A percentile compares a stretch with the other conserved stretches of the same genome.
Conservation (phyloP, 2,113 vertebrate genomes). For the Salvator merianae region DNA sequence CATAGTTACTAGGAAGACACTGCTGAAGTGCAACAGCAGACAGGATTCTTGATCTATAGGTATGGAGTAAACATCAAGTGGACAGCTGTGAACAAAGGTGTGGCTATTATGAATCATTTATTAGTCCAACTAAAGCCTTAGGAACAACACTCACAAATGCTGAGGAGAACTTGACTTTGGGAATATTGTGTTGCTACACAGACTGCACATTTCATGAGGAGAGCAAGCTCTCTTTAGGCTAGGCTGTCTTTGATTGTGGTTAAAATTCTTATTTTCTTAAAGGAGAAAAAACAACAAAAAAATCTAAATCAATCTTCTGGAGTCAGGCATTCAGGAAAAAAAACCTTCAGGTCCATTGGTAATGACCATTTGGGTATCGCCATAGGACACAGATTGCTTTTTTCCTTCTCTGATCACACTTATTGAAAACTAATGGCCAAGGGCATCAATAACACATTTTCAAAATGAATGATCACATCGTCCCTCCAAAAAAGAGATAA, state of each 20-base stretch:
- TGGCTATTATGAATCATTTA: slow-evolving; percentile 74
- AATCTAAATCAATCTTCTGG: no score
- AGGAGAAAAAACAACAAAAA: neutral
- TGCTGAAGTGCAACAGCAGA: slow-evolving; percentile 56
- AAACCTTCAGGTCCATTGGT: neutral
- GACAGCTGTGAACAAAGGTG: slow-evolving; percentile 63
- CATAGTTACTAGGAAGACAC: slow-evolving; percentile 56
- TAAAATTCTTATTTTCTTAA: neutral
- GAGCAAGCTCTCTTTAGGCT: slow-evolving; percentile 55
- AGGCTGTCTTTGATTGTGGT: slow-evolving; percentile 48
- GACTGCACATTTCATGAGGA: slow-evolving; percentile 61
- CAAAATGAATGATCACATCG: no score
- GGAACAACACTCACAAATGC: slow-evolving; percentile 65
- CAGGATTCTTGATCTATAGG: slow-evolving; percentile 51
- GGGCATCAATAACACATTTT: no score
- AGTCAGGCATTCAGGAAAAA: neutral
- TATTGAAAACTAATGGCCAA: no score
- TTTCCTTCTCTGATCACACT: no score
- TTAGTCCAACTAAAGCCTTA: slow-evolving; percentile 60
- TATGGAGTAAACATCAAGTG: slow-evolving; percentile 71
- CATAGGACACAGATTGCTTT: neutral
- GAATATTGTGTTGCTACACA: slow-evolving; percentile 50
- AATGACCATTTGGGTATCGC: neutral
- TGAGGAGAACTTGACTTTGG: slow-evolving; percentile 68
- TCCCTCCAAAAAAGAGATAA: no score